These are phyloP conservation scores for Colletes latitarsis DNA, from an alignment of 1,140 invertebrate genomes.

Conservation along the genomic window DNA sequence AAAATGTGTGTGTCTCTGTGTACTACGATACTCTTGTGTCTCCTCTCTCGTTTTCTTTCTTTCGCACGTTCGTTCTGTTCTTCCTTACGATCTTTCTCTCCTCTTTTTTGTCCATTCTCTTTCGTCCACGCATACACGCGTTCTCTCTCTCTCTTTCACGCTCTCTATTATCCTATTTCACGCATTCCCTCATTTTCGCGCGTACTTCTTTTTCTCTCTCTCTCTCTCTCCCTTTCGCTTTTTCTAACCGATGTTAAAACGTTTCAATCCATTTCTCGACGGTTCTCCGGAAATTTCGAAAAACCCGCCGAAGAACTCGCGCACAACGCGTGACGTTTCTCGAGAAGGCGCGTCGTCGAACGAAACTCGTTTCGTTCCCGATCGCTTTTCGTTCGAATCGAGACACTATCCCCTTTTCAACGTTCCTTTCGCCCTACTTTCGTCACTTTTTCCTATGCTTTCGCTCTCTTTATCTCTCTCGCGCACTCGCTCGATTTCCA, in stretches of 20 bases:
- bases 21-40: constrained; percentile 78
- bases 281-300: not conserved
- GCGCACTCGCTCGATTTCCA: constrained; percentile 37
- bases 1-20: constrained; percentile 48
- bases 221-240: constrained; percentile 17
- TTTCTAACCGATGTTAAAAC: not conserved
- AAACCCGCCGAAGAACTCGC: constrained; percentile 17
- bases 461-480: constrained; percentile 48
- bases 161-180: constrained; percentile 41
- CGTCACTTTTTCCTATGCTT: not conserved
- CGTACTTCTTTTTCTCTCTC: constrained; percentile 1
- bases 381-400: constrained; percentile 13
- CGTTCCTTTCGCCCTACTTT: not conserved
- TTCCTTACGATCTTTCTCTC: constrained; percentile 38
- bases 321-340: not conserved
- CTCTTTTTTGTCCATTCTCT: constrained; percentile 21
- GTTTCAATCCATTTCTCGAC: not conserved
- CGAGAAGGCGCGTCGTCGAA: constrained; percentile 23
- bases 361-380: not conserved
- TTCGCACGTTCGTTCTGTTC: constrained; percentile 52
- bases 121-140: constrained; percentile 32
- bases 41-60: constrained; percentile 62
- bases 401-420: constrained; percentile 1
- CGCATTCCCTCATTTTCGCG: constrained; percentile 36
- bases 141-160: constrained; percentile 24